Conservation (phyloP, 2,797 vertebrate genomes). For the Xenops minutus region DNA sequence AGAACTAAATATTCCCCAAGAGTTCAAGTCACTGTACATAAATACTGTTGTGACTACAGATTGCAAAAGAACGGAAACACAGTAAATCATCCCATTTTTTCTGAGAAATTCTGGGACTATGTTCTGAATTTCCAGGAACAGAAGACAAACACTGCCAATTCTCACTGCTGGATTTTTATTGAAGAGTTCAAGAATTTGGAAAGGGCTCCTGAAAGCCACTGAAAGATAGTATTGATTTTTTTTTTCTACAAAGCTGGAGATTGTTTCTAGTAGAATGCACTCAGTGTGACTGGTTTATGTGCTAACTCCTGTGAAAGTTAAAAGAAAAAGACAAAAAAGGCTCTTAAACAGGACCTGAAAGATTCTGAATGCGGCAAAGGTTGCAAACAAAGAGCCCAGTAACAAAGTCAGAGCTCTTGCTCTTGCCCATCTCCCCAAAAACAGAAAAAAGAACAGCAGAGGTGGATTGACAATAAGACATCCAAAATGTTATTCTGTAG, state of each 20-base stretch:
- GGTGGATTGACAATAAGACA: background rate
- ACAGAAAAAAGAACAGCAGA: background rate
- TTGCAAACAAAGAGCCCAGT: background rate
- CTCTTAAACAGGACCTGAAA: background rate
- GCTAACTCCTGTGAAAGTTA: background rate
- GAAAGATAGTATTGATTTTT: slow-evolving; percentile 24
- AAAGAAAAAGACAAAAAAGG: background rate
- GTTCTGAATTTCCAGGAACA: slow-evolving; percentile 91
- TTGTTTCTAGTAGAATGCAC: slow-evolving; percentile 13
- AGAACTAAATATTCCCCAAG: slow-evolving; percentile 55
- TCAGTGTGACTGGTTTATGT: background rate
- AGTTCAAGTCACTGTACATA: slow-evolving; percentile 64
- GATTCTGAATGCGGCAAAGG: background rate
- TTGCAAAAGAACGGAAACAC: slow-evolving; percentile 82
- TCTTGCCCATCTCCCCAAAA: background rate
- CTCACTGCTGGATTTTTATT: slow-evolving; percentile 64
- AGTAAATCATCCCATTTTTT: slow-evolving; percentile 89
- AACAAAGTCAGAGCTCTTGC: background rate
- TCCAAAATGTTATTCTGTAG: background rate
- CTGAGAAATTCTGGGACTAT: slow-evolving; percentile 92
- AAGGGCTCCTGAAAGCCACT: slow-evolving; percentile 48
- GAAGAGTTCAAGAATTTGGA: slow-evolving; percentile 65
- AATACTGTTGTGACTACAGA: slow-evolving; percentile 71
- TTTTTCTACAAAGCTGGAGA: slow-evolving; percentile 34
- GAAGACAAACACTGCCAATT: slow-evolving; percentile 80